Percentiles rank a stretch among this genome's conserved stretches.
Evolutionary conservation across 2,113 vertebrate genomes (phyloP).

Genomic region (Geococcyx californianus): DNA sequence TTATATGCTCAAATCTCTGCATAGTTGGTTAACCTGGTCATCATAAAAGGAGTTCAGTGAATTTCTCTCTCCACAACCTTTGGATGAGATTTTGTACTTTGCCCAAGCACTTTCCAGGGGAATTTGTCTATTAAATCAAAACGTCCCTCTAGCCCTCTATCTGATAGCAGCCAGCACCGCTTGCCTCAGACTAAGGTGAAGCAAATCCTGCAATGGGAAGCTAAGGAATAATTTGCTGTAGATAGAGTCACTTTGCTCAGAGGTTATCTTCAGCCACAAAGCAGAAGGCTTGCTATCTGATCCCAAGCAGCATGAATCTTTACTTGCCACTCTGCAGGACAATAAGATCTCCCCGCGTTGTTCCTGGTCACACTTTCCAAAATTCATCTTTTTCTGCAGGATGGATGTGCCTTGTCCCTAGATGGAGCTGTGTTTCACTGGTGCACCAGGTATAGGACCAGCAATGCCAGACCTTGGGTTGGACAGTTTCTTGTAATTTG

Average conservation of each 20-base stretch:
- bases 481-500: neutral
- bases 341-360: neutral
- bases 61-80: neutral
- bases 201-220: slow-evolving; percentile 57
- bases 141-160: neutral
- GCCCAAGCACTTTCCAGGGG: neutral
- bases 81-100: slow-evolving; percentile 20
- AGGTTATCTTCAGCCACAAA: slow-evolving; percentile 61
- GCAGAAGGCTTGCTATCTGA: slow-evolving; percentile 34
- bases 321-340: slow-evolving; percentile 3
- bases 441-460: neutral
- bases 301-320: slow-evolving; percentile 16
- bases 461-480: neutral
- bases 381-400: neutral
- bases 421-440: slow-evolving; percentile 21
- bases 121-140: slow-evolving; percentile 51
- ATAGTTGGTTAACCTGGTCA: neutral
- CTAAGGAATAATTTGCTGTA: slow-evolving; percentile 50
- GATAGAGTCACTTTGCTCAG: slow-evolving; percentile 53
- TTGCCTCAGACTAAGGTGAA: slow-evolving; percentile 36
- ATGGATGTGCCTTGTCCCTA: slow-evolving; percentile 22
- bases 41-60: slow-evolving; percentile 14
- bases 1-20: neutral
- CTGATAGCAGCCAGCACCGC: slow-evolving; percentile 22
- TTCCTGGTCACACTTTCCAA: neutral